Evolutionary conservation across 2,113 vertebrate species (phyloP).

Genomic region (Chionomys nivalis): DNA sequence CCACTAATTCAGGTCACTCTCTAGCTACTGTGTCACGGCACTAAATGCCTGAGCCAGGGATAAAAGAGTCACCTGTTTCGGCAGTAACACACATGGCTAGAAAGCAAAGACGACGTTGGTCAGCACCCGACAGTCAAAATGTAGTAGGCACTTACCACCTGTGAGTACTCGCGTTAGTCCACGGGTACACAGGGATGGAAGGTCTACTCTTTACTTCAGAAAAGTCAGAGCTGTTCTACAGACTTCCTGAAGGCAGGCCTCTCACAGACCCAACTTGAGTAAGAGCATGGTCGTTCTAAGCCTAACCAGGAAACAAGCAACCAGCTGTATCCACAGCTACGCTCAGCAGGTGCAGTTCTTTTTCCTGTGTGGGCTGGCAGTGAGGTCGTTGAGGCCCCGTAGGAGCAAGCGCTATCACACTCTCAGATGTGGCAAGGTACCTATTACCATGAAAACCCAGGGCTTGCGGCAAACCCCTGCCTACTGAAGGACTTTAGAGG

Average conservation of each 20-base stretch:
- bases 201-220: not conserved
- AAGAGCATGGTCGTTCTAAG: not conserved
- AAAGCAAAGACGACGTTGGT: not conserved
- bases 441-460: not conserved
- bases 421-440: not conserved
- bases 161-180: accelerated
- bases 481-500: not conserved
- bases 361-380: slow-evolving; percentile 30
- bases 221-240: not conserved
- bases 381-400: accelerated
- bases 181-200: accelerated
- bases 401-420: accelerated
- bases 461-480: not conserved
- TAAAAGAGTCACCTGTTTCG: not conserved
- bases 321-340: not conserved
- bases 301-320: not conserved
- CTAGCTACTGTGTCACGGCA: not conserved
- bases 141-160: not conserved
- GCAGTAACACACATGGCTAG: accelerated
- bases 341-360: accelerated
- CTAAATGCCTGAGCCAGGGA: not conserved
- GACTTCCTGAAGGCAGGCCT: not conserved
- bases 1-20: no score
- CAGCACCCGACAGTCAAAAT: no score
- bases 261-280: not conserved